Base-by-base conservation (phyloP, 1,140 invertebrate species). In the Papilio polyxenes region DNA sequence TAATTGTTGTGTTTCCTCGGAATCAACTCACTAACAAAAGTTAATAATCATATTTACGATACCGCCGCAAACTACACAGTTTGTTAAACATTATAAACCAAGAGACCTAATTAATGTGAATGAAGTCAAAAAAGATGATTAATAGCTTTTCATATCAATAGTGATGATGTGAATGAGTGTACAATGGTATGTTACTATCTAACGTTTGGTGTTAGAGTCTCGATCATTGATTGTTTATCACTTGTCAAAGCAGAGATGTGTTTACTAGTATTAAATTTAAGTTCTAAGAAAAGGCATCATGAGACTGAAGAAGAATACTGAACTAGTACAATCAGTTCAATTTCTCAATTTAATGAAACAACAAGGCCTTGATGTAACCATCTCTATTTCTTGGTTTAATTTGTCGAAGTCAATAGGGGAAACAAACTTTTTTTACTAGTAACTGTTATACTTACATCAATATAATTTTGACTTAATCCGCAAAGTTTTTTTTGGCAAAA, bases 11-110 rank as follows among this genome's bases (percentile, higher is more conserved):
- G 75, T 77, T 51, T 77, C 49, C 75, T 77, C 48, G 23, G 23
- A 77, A 77, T 77, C 75, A 53, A 77, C n/a, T 77, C 75, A 37
- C 44, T 77, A 77, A 77, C 48, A 77, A 77, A 76, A 48, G 75
- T 48, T 76, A 65, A 65, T 65, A 76, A 76, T 76, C 51, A 76
- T 49, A 76, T 76, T 76, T 76, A 74, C 75, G 75, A 49, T 76
- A 76, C 75, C 20, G 44, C 4, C 44, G 74, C 44, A 75, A 75
- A 44, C 69, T 44, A 74, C 72, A 65, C 23, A 65, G 62, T 65
- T 65, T 31, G 62, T 23, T 31, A 65, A 65, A 65, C 62, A 65
- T 65, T 23, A 31, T 65, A 59, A 65, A 53, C 51, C n/a, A 31
- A 65, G 3, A 65, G 62, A 65, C 62, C 62, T 65, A 65, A 65